Evolutionary conservation across 2,888 invertebrate species (phyloP).

Genomic region (Lasioglossum pauxillum): DNA sequence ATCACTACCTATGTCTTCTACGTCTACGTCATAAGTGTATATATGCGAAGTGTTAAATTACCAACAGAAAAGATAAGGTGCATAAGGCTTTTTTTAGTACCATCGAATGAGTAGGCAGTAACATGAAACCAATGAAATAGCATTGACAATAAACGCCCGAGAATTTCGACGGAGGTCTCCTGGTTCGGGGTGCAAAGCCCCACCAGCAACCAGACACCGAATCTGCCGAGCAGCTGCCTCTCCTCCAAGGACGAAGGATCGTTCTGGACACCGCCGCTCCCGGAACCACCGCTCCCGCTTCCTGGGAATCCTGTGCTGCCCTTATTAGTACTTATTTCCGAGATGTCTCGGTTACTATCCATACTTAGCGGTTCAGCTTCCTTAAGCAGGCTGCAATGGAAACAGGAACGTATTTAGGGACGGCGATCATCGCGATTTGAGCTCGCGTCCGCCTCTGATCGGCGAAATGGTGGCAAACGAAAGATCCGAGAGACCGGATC

Average conservation of each 20-base stretch:
- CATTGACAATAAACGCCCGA: slow-evolving; percentile 97
- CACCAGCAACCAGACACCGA: slow-evolving; percentile 98
- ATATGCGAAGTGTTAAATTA: slow-evolving; percentile 83
- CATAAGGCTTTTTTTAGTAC: slow-evolving; percentile 86
- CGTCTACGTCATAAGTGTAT: slow-evolving; percentile 78
- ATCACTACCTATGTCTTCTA: slow-evolving; percentile 71
- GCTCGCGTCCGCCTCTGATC: slow-evolving; percentile 58
- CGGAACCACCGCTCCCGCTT: slow-evolving; percentile 83
- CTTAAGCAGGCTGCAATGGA: slow-evolving; percentile 88
- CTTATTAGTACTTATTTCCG: slow-evolving; percentile 83
- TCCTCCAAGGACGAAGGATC: slow-evolving; percentile 89
- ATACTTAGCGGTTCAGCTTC: slow-evolving; percentile 94
- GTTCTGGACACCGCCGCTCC: slow-evolving; percentile 74
- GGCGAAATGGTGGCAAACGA: slow-evolving; percentile 5
- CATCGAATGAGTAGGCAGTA: slow-evolving; percentile 98
- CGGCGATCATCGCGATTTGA: slow-evolving; percentile 48
- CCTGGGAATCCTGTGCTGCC: slow-evolving; percentile 83
- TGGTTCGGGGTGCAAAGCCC: slow-evolving; percentile 94
- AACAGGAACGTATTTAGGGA: slow-evolving; percentile 53
- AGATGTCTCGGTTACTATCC: slow-evolving; percentile 86
- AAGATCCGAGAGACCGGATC: background rate
- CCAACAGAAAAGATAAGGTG: slow-evolving; percentile 84
- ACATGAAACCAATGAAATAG: slow-evolving; percentile 99
- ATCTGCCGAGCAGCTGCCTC: slow-evolving; percentile 94
- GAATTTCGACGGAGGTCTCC: slow-evolving; percentile 91